Evolutionary conservation across 64 coral and sea anemone species (phyloP), one percentile per base, ranked within the genome.

Genomic region (Porites australiensis): DNA sequence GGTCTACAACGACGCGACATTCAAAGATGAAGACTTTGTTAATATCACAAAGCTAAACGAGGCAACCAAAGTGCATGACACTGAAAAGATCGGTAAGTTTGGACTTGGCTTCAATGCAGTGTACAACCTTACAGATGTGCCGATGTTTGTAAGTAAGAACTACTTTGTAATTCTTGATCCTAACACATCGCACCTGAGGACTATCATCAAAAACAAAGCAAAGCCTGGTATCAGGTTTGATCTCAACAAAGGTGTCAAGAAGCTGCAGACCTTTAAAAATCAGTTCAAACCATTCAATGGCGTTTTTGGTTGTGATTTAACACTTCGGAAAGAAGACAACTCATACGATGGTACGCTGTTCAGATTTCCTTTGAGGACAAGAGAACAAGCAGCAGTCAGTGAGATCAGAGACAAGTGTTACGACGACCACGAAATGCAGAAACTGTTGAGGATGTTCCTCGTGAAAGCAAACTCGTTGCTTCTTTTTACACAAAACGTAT

Each of bases 51-150:
- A 89, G 66, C 81, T 96, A 8, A 92, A 88, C 63, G 90, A 82
- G 27, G 95, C 72, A 23, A 96, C 95, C 5, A 96, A 96, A 67
- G 86, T 93, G 82, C 71, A 70, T 7, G 87, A 96, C 49, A 85
- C 87, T 27, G 83, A 90, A 14, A 96, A 93, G 44, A 92, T 96
- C 49, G 95, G 95, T 47, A 78, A 79, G 65, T 96, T 96, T 93
- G 95, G 95, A 43, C 86, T 96, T 59, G 95, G 95, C 10, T 96
- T 96, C 62, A 96, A 96, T 48, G 72, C 95, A 15, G 95, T 93
- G n/a, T 96, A 96, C 81, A 92, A 96, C 52, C 49, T 96, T 6
- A 96, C 94, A 14, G 94, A 96, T 84, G 94, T 96, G 14, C 94
- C 94, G 55, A 96, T 90, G 74, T 92, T 96, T 55, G 43, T 96